Base-by-base conservation (phyloP, 1,140 invertebrate genomes). In the Maniola jurtina region DNA sequence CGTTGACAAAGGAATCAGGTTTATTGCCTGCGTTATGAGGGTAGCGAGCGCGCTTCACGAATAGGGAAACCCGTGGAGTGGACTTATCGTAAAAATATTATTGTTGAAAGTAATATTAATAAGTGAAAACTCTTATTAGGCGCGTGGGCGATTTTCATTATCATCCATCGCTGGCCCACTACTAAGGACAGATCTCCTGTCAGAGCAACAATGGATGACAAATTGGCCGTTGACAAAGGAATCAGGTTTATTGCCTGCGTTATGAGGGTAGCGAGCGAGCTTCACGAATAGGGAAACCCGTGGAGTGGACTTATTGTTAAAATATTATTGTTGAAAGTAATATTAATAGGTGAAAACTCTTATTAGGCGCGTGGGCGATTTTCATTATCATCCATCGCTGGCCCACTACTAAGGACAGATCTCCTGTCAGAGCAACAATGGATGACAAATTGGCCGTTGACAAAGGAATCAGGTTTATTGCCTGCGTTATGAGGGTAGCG, bases 401-500 rank as follows among this genome's bases (percentile, higher is more conserved):
- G n/a, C n/a, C n/a, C n/a, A n/a, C n/a, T n/a, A n/a, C n/a, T n/a
- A n/a, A n/a, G n/a, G n/a, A n/a, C n/a, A n/a, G n/a, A n/a, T n/a
- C n/a, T n/a, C n/a, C n/a, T n/a, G n/a, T n/a, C n/a, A n/a, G n/a
- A n/a, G 67, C 64, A 70, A 81, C 80, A 86, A 84, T 82, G 76
- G 82, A 88, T 88, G 85, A 88, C 85, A 88, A 88, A 88, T 88
- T 88, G 85, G 68, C 73, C 74, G 72, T 71, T 72, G 74, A 88
- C 85, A 88, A 88, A 88, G 84, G 82, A 80, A 80, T 80, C 80
- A 78, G 83, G 83, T 88, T 86, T 88, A 88, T 88, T 88, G 84
- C 77, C 78, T 64, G 71, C 80, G 85, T 83, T 88, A 88, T 88
- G 83, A 85, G 81, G 85, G 82, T 83, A 84, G 73, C 84, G 64